Percentiles rank a stretch among this genome's conserved stretches.
These are phyloP conservation scores for Drosophila gunungcola DNA, from an alignment of 1,140 invertebrate species.

Conservation along the genomic window DNA sequence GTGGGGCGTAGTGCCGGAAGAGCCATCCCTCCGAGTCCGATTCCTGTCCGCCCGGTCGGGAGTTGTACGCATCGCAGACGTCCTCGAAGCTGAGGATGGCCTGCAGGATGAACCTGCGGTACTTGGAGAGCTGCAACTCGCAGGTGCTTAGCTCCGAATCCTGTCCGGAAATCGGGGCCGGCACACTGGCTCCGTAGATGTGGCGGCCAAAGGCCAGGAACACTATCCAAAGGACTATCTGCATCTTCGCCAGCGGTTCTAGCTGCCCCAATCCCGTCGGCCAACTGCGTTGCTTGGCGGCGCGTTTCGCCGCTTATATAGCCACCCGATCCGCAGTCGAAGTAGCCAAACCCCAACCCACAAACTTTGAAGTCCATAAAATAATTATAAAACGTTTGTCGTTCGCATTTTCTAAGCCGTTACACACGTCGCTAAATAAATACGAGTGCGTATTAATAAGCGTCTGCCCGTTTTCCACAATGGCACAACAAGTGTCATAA, in stretches of 20 bases:
- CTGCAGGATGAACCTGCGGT: conserved; percentile 75
- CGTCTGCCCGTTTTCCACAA: conserved; percentile 38
- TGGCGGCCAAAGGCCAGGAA: conserved; percentile 47
- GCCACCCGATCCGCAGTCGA: conserved; percentile 8
- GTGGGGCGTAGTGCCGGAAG: conserved; percentile 68
- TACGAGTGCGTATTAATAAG: conserved; percentile 74
- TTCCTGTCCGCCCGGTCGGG: conserved; percentile 49
- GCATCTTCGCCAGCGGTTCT: conserved; percentile 31
- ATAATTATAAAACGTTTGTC: conserved; percentile 84
- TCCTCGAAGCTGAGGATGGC: conserved; percentile 81
- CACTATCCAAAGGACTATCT: conserved; percentile 40
- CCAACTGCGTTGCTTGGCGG: conserved; percentile 60
- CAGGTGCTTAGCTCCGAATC: conserved; percentile 63
- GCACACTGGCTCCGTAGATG: conserved; percentile 41
- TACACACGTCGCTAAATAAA: conserved; percentile 79
- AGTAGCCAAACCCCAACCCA: conserved; percentile 19
- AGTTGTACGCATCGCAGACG: conserved; percentile 77
- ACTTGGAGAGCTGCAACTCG: conserved; percentile 73
- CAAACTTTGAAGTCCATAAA: conserved; percentile 83
- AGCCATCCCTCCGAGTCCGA: conserved; percentile 43
- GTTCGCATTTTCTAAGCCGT: conserved; percentile 82
- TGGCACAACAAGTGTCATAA: conserved; percentile 82
- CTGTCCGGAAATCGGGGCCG: conserved; percentile 13
- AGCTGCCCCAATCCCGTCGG: conserved; percentile 42
- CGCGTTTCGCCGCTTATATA: conserved; percentile 54